Evolutionary conservation across 2,797 vertebrate species (phyloP).

Genomic region (Coluber constrictor): DNA sequence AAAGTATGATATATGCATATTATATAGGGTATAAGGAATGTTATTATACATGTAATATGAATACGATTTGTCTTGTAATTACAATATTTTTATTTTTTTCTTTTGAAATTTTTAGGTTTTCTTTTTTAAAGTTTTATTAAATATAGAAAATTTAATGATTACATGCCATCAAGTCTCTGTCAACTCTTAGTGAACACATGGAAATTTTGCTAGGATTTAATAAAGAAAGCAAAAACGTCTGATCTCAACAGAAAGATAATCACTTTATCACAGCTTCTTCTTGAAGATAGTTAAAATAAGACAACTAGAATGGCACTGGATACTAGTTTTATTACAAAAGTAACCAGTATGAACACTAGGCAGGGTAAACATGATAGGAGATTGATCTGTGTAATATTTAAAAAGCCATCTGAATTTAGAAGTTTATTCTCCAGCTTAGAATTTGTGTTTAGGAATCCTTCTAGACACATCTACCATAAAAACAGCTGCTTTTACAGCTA

Average conservation of each 20-base stretch:
- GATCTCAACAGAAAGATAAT: neutral
- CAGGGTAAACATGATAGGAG: neutral
- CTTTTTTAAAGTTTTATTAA: neutral
- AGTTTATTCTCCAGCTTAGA: neutral
- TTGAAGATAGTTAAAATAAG: neutral
- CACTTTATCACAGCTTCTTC: neutral
- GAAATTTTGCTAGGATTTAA: neutral
- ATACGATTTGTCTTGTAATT: rapidly evolving
- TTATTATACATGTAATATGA: rapidly evolving
- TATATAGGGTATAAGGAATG: slow-evolving; percentile 40
- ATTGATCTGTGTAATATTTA: neutral
- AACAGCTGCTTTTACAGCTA: neutral
- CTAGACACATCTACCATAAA: neutral
- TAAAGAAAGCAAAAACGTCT: neutral
- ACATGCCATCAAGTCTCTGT: neutral
- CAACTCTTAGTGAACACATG: neutral
- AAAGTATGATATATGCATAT: neutral
- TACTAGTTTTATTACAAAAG: neutral
- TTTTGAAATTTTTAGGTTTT: neutral
- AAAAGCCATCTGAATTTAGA: neutral
- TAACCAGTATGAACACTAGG: neutral
- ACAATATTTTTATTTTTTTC: neutral
- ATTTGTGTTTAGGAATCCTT: neutral
- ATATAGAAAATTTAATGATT: neutral
- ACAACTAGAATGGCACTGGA: neutral